Base-by-base conservation (phyloP, 2,888 invertebrate species). In the Noctuana brunneofusca region DNA sequence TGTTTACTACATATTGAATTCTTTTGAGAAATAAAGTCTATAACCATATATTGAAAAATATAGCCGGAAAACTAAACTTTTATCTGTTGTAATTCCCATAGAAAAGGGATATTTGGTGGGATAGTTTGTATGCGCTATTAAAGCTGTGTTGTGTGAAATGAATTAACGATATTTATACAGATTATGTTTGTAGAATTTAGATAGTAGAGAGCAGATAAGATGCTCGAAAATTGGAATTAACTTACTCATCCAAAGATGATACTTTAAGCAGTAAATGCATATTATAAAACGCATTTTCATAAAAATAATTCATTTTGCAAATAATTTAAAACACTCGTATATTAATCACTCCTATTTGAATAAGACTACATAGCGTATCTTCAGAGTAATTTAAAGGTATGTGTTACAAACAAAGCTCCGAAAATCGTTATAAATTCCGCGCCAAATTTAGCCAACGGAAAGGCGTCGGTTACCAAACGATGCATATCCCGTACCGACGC, bases 401-500 rank as follows among this genome's bases (percentile, higher is more conserved):
- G 35, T 49, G 20, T 49, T 18, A 32, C 30, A 11, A 11, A 18
- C 16, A 12, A 11, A 22, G 35, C 38, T 49, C 35, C 58, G 24
- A 48, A 48, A 48, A 35, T 16, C 24, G 48, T 48, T 27, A 30
- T 38, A 35, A 30, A 30, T 20, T 22, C 38, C 12, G 57, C n/a
- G 50, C 24, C 27, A 60, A 54, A 41, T 63, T 63, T 56, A 57
- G 22, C 56, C 24, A 52, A 55, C 35, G 32, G 53, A 57, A 46
- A 52, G 58, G 9, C 35, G 22, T 43, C n/a, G 18, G 50, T 53
- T 54, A 46, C 35, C 22, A 16, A 46, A 22, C 30, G 18, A 38
- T 46, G n/a, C 55, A 62, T 41, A 62, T 55, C 55, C 62, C 48
- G 49, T 48, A 52, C 46, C 54, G 59, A 54, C 62, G 49, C 62